These are phyloP conservation scores for Lota lota DNA, from an alignment of 2,113 vertebrate species.

Conservation along the genomic window DNA sequence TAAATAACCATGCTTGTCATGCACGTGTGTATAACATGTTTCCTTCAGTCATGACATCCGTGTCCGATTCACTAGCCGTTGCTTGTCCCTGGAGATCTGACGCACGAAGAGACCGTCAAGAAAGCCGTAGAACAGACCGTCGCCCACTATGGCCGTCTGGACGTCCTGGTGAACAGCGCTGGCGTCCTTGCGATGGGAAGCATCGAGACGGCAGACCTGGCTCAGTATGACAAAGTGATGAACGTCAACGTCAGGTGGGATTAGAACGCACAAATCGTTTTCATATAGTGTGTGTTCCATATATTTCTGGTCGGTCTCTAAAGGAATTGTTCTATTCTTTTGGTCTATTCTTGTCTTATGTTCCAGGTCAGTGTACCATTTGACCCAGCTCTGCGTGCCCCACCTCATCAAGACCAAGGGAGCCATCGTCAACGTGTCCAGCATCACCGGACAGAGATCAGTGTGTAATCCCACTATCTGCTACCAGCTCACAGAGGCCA, in stretches of 20 bases:
- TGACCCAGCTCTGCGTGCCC: conserved; percentile 77
- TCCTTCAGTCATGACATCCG: too few relatives aligned
- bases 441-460: conserved; percentile 79
- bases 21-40: too few relatives aligned
- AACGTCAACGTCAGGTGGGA: conserved; percentile 77
- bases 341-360: background rate
- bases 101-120: conserved; percentile 70
- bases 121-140: conserved; percentile 68
- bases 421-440: conserved; percentile 78
- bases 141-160: conserved; percentile 69
- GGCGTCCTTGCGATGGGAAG: conserved; percentile 76
- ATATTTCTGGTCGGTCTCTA: too few relatives aligned
- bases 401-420: conserved; percentile 78
- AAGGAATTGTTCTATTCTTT: background rate
- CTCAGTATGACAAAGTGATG: conserved; percentile 79
- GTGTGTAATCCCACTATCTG: conserved; percentile 53
- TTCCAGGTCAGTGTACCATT: conserved; percentile 71
- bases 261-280: background rate
- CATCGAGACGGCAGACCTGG: conserved; percentile 72
- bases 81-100: conserved; percentile 76
- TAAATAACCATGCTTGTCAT: too few relatives aligned
- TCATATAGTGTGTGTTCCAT: background rate
- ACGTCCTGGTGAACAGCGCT: conserved; percentile 78
- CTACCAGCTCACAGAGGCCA: background rate
- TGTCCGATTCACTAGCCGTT: conserved; percentile 57